phyloP scores from a whole-genome alignment of 2,113 vertebrate species.

The Ptilorrhoa leucosticta region DNA sequence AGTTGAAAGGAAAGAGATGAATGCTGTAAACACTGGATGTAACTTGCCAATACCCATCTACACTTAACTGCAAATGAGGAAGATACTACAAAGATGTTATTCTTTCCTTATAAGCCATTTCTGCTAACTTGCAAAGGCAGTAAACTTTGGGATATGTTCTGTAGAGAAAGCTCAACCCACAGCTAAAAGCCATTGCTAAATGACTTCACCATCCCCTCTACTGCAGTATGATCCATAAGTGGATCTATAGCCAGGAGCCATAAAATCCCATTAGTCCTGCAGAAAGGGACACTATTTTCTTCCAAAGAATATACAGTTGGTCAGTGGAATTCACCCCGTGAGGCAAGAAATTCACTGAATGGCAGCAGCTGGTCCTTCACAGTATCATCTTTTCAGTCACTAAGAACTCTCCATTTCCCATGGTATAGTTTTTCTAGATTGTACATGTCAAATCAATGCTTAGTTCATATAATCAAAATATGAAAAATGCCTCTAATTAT shows the following conservation, averaged over 20 bases:
- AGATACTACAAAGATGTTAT: neutral
- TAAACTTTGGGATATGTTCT: neutral
- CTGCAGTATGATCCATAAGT: neutral
- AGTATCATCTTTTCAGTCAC: neutral
- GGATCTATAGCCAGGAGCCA: neutral
- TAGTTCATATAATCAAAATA: neutral
- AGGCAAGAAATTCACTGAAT: neutral
- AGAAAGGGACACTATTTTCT: neutral
- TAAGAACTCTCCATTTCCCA: neutral
- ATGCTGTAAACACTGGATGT: neutral
- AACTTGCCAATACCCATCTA: neutral
- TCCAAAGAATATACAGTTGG: neutral
- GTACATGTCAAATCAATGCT: neutral
- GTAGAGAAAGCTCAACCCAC: neutral
- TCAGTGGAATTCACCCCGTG: neutral
- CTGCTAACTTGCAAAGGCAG: neutral
- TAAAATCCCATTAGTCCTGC: neutral
- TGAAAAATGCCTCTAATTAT: neutral
- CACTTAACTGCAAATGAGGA: neutral
- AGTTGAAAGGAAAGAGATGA: neutral
- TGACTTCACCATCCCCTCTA: neutral
- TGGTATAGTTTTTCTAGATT: neutral
- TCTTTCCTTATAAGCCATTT: neutral
- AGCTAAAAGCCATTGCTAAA: neutral
- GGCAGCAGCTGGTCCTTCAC: neutral